Evolutionary conservation across 2,888 invertebrate species (phyloP), one percentile per base, ranked within the genome.

Genomic region (Acheta domesticus): DNA sequence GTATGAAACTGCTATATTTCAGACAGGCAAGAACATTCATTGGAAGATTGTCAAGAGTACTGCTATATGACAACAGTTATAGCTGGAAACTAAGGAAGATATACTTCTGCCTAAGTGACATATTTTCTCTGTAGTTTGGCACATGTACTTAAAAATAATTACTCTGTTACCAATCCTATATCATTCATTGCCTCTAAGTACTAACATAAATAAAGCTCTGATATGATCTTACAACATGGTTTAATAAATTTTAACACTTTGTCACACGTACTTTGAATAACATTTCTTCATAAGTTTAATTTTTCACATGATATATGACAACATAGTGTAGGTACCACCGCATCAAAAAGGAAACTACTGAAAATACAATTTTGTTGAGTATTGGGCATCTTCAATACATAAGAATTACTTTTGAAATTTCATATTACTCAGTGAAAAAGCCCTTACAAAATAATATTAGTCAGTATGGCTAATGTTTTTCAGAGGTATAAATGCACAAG

Each of bases 41-140:
- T 79, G 79, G 79, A 79, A 76, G 79, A 79, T 79, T 79, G 79
- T 79, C 79, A 79, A 62, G 62, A 62, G 62, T 62, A 62, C 62
- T n/a, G n/a, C 76, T 48, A 48, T 48, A 3, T 21, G 20, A 77
- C 20, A 36, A 77, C 48, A 76, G 21, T 48, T 48, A 36, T 76
- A 11, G 76, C 49, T 12, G 19, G 2, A 77, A 49, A 49, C 49
- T 77, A 49, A 49, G 49, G 49, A 77, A 77, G 21, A 48, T 49
- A 77, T 62, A 62, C 62, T n/a, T 19, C n/a, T 62, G 62, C 11
- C 62, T 62, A 62, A 8, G 14, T 62, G 62, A 62, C 14, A 62
- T 62, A 62, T 62, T 62, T 62, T 19, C n/a, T n/a, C 36, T 1
- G n/a, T 62, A 8, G 14, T 11, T 62, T 62, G 62, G 62, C n/a